phyloP scores from a whole-genome alignment of 2,113 vertebrate genomes.

The Todiramphus saurophagus region DNA sequence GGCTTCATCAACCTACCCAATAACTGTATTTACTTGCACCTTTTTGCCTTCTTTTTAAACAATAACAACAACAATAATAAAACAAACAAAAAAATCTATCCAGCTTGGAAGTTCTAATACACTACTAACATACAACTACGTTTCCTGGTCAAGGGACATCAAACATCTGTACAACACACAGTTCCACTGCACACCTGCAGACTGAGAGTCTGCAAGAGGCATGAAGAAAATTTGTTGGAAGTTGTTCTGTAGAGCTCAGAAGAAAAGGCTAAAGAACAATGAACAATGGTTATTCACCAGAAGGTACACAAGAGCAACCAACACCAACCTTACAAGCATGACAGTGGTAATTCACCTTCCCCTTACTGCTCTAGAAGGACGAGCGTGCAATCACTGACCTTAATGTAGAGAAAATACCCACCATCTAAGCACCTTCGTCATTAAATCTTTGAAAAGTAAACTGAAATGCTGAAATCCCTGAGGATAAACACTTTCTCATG shows the following conservation, averaged over 20 bases:
- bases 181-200: background rate
- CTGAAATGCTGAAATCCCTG: background rate
- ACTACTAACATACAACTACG: background rate
- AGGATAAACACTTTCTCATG: background rate
- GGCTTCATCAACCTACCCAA: background rate
- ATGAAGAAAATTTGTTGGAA: background rate
- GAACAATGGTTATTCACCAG: slow-evolving; percentile 34
- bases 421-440: background rate
- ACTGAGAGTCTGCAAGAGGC: background rate
- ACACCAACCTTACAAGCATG: background rate
- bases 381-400: background rate
- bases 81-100: background rate
- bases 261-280: slow-evolving; percentile 39
- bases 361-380: background rate
- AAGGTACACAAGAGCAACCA: background rate
- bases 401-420: background rate
- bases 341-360: background rate
- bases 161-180: background rate
- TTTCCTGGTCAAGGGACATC: background rate
- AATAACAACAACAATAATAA: background rate
- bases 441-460: background rate
- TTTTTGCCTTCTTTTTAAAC: background rate
- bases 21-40: no score
- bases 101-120: background rate
- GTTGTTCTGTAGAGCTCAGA: background rate